Evolutionary conservation across 2,888 invertebrate species (phyloP).

Genomic region (Esperia sulphurella): DNA sequence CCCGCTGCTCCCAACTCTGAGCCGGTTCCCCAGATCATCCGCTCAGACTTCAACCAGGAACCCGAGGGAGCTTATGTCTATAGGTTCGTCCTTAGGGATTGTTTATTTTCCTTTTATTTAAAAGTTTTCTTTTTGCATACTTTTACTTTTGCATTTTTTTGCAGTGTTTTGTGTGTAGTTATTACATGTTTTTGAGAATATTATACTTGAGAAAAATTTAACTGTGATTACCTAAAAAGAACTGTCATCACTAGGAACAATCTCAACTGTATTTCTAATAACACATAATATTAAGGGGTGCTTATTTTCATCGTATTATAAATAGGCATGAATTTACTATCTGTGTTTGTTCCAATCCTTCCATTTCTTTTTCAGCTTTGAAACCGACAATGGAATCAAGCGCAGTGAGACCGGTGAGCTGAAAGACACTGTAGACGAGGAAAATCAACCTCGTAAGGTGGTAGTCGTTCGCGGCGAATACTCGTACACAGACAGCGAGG

Average conservation of each 20-base stretch:
- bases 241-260: too few relatives aligned
- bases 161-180: too few relatives aligned
- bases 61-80: constrained; percentile 49
- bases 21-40: constrained; percentile 35
- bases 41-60: constrained; percentile 32
- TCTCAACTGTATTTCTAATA: too few relatives aligned
- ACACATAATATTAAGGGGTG: too few relatives aligned
- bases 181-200: too few relatives aligned
- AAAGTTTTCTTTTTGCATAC: too few relatives aligned
- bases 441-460: constrained; percentile 76
- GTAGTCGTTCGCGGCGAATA: constrained; percentile 80
- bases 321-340: too few relatives aligned
- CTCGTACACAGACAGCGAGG: constrained; percentile 76
- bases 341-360: background rate
- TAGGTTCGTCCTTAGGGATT: constrained; percentile 26
- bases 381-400: constrained; percentile 77
- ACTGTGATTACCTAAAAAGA: too few relatives aligned
- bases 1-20: constrained; percentile 32
- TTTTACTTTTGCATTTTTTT: too few relatives aligned
- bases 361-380: constrained; percentile 40
- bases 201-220: too few relatives aligned
- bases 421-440: constrained; percentile 65
- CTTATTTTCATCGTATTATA: too few relatives aligned
- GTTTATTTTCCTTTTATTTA: too few relatives aligned
- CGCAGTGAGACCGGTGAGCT: constrained; percentile 70